Base-by-base conservation (phyloP, 92 coral and sea anemone species). In the Zoanthus gigantus region DNA sequence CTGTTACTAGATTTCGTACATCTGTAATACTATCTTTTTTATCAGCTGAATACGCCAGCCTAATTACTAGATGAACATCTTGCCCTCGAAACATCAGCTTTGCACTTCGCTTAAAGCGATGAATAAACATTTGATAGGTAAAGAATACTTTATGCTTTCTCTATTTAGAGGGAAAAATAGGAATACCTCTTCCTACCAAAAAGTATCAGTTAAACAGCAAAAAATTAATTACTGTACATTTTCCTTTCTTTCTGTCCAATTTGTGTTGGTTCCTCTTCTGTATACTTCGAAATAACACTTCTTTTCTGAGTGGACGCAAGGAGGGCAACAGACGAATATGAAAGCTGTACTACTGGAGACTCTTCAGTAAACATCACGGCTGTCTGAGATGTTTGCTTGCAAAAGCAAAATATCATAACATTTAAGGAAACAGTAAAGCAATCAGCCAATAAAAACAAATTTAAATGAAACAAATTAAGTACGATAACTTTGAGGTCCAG, bases 161-260 rank as follows among this genome's bases (percentile, higher is more conserved):
- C 52, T 8, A 47, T 47, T 50, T 7, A 50, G 56, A 50, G 56
- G 12, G 56, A 11, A 50, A 47, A 50, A 50, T 11, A 37, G 42
- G 4, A 37, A 37, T 1, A 37, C 42, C 42, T 37, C 42, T 37
- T 37, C 60, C 60, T 15, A 18, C 5, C n/a, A 58, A 58, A 7
- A 9, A 6, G 65, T 58, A 58, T 58, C 15, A 58, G 23, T 23
- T 23, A 23, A 2, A n/a, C 0, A 3, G n/a, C 18, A 23, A 1
- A 18, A 7, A 14, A 30, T 12, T 2, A 0, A 29, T 69, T 47
- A 17, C 73, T 76, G 66, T 78, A 97, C 98, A 93, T 97, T 92
- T 97, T 97, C 53, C 99, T 87, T 83, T 95, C 99, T 72, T 97
- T 95, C 81, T 97, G 98, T 52, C 99, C 99, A 78, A 97, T 92